Percentiles rank a stretch among this genome's conserved stretches.
These are phyloP conservation scores for Zootoca vivipara DNA, from an alignment of 2,113 vertebrate species.

Conservation along the genomic window DNA sequence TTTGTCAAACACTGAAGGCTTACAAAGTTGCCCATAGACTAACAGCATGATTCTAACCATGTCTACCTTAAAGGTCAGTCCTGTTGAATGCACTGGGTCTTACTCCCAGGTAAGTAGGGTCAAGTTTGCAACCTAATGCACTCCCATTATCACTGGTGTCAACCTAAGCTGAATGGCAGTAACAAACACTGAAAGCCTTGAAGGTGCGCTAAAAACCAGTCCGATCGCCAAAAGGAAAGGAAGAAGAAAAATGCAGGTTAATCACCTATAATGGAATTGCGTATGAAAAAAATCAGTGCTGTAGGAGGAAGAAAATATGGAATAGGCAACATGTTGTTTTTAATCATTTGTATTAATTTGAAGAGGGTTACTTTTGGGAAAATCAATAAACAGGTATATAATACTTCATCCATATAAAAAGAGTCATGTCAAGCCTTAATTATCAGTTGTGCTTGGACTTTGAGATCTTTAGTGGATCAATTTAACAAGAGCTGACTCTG, in stretches of 20 bases:
- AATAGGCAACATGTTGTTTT: constrained; percentile 24
- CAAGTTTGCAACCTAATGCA: neutral
- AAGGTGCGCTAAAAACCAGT: too few species aligned
- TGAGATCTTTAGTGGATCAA: constrained; percentile 56
- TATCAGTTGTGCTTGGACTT: constrained; percentile 3
- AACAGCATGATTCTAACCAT: too few species aligned
- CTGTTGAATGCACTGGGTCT: neutral
- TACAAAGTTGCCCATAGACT: too few species aligned
- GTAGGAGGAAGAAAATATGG: neutral
- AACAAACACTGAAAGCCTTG: neutral
- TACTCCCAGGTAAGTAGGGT: neutral
- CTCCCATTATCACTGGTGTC: neutral
- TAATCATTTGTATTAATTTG: constrained; percentile 33
- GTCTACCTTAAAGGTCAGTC: neutral
- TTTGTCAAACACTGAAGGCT: too few species aligned
- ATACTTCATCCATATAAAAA: neutral
- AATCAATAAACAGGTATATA: constrained; percentile 26
- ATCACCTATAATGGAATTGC: neutral
- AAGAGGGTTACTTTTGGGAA: neutral
- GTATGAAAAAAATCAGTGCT: neutral
- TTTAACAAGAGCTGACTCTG: constrained; percentile 4
- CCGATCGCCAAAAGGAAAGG: neutral
- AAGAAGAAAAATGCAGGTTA: neutral
- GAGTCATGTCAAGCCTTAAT: constrained; percentile 12
- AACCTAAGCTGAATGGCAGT: neutral